Conservation (phyloP, 2,797 vertebrate species). For the Todus mexicanus region DNA sequence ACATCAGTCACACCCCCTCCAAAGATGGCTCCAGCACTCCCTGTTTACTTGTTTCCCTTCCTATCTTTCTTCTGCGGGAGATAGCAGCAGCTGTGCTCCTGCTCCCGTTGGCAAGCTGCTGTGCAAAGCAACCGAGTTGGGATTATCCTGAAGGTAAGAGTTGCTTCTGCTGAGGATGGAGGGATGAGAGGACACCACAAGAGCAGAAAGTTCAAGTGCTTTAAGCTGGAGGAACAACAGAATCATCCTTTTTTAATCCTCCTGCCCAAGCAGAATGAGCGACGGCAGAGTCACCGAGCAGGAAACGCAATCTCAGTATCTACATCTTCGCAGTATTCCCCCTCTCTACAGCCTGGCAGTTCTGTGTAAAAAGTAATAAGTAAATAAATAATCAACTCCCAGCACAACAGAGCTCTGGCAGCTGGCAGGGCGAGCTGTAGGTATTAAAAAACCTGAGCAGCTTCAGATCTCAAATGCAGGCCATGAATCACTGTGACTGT, state of each 20-base stretch:
- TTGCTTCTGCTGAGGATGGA: not conserved
- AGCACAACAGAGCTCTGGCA: not conserved
- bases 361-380: not conserved
- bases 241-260: not conserved
- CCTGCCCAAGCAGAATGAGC: not conserved
- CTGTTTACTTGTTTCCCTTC: not conserved
- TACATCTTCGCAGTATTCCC: not conserved
- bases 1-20: not conserved
- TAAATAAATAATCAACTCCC: not conserved
- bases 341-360: not conserved
- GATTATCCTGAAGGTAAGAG: not conserved
- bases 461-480: not conserved
- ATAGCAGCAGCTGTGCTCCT: not conserved
- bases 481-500: not conserved
- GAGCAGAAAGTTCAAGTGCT: not conserved
- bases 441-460: not conserved
- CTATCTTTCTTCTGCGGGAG: not conserved
- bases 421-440: not conserved
- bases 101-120: not conserved
- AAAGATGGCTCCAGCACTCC: not conserved
- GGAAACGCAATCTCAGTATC: not conserved
- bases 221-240: not conserved
- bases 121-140: not conserved
- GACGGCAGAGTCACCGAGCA: not conserved
- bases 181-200: not conserved